Conservation (phyloP, 2,113 vertebrate species). For the Falco punctatus region DNA sequence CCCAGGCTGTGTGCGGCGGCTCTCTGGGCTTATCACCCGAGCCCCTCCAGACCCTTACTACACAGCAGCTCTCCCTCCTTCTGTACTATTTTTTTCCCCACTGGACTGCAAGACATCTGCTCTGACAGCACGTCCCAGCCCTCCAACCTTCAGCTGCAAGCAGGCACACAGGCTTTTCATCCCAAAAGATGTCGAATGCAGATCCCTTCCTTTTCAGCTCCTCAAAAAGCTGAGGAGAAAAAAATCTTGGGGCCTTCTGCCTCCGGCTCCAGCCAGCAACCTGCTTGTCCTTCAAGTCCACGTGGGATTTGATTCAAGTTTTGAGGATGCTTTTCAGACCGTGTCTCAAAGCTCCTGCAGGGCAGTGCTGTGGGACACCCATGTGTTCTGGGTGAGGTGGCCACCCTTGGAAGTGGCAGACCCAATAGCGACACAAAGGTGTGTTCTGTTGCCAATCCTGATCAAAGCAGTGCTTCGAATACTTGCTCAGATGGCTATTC, state of each 20-base stretch:
- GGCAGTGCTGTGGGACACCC: not conserved
- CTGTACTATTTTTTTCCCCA: not conserved
- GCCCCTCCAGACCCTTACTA: not conserved
- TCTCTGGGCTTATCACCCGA: not conserved
- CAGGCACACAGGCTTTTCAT: constrained; percentile 9
- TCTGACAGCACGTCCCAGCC: fast-evolving
- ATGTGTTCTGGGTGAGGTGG: not conserved
- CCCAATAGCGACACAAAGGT: not conserved
- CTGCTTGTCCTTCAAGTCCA: not conserved
- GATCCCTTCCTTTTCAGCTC: not conserved
- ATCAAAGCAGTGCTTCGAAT: not conserved
- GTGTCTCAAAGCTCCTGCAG: not conserved
- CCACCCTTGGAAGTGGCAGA: not conserved
- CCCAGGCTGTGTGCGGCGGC: not conserved
- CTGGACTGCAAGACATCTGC: not conserved
- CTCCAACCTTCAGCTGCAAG: not conserved
- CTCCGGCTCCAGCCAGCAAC: not conserved
- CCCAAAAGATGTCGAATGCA: not conserved
- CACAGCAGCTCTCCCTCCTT: not conserved
- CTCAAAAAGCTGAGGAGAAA: not conserved
- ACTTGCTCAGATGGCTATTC: not conserved
- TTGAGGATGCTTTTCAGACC: not conserved
- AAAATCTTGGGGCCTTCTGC: not conserved
- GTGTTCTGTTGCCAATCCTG: not conserved
- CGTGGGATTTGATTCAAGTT: not conserved